Percentiles rank a stretch among this genome's conserved stretches.
Conservation (phyloP, 2,797 vertebrate species). For the Emydoidea blandingii region DNA sequence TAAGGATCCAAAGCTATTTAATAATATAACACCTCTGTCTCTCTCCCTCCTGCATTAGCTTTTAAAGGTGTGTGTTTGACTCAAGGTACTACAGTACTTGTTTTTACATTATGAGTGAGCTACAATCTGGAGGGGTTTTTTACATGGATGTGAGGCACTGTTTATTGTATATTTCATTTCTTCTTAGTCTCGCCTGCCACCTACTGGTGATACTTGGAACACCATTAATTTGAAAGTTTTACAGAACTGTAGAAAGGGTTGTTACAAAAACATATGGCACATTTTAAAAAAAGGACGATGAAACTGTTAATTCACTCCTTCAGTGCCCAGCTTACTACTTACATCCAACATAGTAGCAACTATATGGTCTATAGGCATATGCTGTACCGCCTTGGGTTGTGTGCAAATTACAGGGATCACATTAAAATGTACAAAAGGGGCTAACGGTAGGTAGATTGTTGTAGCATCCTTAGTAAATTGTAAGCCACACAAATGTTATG, state of each 20-base stretch:
- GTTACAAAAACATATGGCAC: rapidly evolving
- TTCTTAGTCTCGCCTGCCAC: neutral
- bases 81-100: neutral
- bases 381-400: neutral
- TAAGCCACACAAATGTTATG: neutral
- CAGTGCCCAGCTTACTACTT: neutral
- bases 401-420: neutral
- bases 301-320: neutral
- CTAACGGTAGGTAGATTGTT: neutral
- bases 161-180: neutral
- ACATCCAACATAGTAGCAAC: neutral
- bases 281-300: neutral
- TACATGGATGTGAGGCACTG: neutral
- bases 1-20: neutral
- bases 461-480: neutral
- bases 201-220: neutral
- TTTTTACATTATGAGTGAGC: neutral
- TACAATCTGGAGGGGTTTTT: neutral
- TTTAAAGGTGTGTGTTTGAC: neutral
- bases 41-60: neutral
- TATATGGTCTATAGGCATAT: neutral
- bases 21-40: neutral
- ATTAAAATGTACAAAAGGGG: neutral
- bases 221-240: neutral
- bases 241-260: neutral